Evolutionary conservation across 2,888 invertebrate species (phyloP), one percentile per base, ranked within the genome.

Genomic region (Dolichopus griseipennis): DNA sequence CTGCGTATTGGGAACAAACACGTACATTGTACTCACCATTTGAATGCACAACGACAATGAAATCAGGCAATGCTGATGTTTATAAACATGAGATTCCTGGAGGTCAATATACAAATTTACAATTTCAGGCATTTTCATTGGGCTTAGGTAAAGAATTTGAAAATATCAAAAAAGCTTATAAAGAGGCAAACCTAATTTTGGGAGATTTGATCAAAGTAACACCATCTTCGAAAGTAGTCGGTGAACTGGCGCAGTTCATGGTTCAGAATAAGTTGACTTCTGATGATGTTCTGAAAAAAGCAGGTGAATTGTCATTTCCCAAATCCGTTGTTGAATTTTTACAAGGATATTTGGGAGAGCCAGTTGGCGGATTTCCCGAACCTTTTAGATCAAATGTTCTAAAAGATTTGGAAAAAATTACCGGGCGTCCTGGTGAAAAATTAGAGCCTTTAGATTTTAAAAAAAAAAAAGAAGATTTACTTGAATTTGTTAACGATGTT

Each of bases 151-250:
- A 91, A 75, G 92, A 96, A 83, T 97, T 97, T 80, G 96, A 96
- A 78, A 90, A 93, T 73, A 92, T 97, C 2, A 97, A 97, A 83
- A 90, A 91, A 77, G 93, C 94, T 65, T 90, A 90, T 74, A 87
- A 90, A 66, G 93, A 96, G 82, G 97, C 97, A 0, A 97, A 97
- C 80, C 79, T 90, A 20, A 85, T 96, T 2, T 85, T 97, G 0
- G 97, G 97, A 8, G 97, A 97, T 78, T 89, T 97, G 52, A 95
- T 97, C 75, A 97, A 97, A 83, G 96, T 97, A 65, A 97, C 97
- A 0, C 97, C 97, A 3, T 95, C 96, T 1, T 95, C 95, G 0
- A 97, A 97, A 81, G 94, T 97, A 27, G 97, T 97, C 5, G 97
- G 97, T 3, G 97, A 97, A 80, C 83, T 97, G 71, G 97, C 97